phyloP scores from a whole-genome alignment of 2,888 invertebrate species.

The Drosophila paranaensis region DNA sequence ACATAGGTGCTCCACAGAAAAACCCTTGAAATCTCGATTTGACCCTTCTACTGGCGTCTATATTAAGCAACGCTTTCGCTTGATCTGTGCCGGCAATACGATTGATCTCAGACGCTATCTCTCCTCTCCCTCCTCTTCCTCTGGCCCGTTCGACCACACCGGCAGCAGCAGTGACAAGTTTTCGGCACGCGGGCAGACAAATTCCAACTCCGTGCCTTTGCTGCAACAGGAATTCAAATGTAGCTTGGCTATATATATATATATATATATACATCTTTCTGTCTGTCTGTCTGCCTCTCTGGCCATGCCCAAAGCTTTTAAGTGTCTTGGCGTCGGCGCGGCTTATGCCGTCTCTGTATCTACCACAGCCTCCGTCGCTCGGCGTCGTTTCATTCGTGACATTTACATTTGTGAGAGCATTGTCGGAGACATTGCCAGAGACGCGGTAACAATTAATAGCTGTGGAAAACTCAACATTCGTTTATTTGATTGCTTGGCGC shows the following conservation, averaged over 20 bases:
- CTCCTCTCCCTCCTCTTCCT: background rate
- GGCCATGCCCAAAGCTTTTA: slow-evolving; percentile 77
- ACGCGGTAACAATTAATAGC: slow-evolving; percentile 68
- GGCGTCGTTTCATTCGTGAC: slow-evolving; percentile 29
- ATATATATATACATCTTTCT: slow-evolving; percentile 16
- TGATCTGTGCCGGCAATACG: slow-evolving; percentile 64
- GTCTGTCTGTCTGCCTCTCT: slow-evolving; percentile 31
- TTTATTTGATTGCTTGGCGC: slow-evolving; percentile 45
- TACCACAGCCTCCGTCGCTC: slow-evolving; percentile 15
- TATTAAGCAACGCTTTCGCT: slow-evolving; percentile 56
- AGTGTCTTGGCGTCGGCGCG: slow-evolving; percentile 82
- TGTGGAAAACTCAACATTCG: slow-evolving; percentile 68
- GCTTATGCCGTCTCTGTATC: slow-evolving; percentile 66
- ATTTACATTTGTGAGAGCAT: slow-evolving; percentile 76
- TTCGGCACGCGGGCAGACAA: slow-evolving; percentile 83
- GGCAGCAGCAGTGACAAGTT: slow-evolving; percentile 74
- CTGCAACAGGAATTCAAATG: slow-evolving; percentile 63
- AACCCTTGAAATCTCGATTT: slow-evolving; percentile 25
- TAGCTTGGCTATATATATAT: slow-evolving; percentile 24
- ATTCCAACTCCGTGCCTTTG: slow-evolving; percentile 62
- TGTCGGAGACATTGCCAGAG: slow-evolving; percentile 29
- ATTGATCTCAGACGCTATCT: slow-evolving; percentile 14
- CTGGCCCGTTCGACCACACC: slow-evolving; percentile 62
- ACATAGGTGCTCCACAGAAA: background rate
- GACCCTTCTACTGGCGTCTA: slow-evolving; percentile 67